These are phyloP conservation scores for Nephrotoma flavescens DNA, from an alignment of 2,888 invertebrate genomes.

Conservation along the genomic window DNA sequence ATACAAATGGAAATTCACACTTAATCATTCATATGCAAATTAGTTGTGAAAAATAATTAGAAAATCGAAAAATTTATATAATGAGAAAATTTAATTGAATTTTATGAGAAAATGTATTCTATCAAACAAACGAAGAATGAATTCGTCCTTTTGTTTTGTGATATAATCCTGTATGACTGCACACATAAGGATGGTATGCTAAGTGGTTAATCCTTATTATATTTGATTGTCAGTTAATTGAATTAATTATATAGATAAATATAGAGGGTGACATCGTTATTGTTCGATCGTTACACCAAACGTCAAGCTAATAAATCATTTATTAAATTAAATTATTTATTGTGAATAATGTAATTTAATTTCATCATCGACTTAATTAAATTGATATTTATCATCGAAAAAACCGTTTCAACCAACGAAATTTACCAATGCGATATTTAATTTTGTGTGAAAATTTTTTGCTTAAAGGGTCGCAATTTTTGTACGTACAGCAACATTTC, in stretches of 20 bases:
- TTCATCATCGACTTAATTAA: background rate
- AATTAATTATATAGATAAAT: background rate
- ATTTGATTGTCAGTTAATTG: background rate
- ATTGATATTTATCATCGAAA: background rate
- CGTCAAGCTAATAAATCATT: background rate
- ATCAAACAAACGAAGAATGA: background rate
- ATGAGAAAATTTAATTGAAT: background rate
- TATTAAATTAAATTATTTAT: background rate
- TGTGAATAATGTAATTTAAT: background rate
- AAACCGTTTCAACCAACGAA: background rate
- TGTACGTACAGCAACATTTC: background rate
- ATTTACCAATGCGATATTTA: background rate
- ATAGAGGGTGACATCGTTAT: background rate
- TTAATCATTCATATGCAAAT: background rate
- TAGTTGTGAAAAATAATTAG: background rate
- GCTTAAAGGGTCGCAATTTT: background rate
- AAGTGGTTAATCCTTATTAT: background rate
- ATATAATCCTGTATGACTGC: background rate
- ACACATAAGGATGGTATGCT: background rate
- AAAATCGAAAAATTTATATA: background rate
- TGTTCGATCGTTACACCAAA: background rate
- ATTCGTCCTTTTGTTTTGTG: background rate
- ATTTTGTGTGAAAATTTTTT: background rate
- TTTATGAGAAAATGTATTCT: background rate
- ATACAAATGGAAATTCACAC: background rate